phyloP scores from a whole-genome alignment of 2,113 vertebrate species.

The Gasterosteus nipponicus region DNA sequence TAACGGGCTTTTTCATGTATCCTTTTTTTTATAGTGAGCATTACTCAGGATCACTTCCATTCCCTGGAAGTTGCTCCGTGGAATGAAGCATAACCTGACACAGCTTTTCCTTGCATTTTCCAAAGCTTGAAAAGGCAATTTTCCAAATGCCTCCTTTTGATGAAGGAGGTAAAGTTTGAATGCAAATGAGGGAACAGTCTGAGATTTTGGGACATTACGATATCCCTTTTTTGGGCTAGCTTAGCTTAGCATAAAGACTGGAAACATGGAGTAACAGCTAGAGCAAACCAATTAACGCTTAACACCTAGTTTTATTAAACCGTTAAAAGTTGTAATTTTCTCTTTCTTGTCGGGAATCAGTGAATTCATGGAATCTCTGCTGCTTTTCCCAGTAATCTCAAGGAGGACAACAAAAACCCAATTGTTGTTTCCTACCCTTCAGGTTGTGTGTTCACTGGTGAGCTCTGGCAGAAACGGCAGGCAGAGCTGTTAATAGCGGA shows the following conservation, averaged over 20 bases:
- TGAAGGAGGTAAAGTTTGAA: slow-evolving; percentile 17
- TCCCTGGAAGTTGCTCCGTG: slow-evolving; percentile 48
- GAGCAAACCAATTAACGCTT: neutral
- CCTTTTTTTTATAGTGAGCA: slow-evolving; percentile 45
- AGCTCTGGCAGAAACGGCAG: neutral
- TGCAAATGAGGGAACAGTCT: neutral
- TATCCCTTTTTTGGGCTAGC: neutral
- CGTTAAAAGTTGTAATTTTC: neutral
- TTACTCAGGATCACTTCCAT: slow-evolving; percentile 28
- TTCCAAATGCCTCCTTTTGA: slow-evolving; percentile 44
- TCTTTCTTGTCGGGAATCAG: neutral
- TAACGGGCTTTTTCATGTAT: slow-evolving; percentile 31
- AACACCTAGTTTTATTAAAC: neutral
- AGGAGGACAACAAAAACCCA: neutral
- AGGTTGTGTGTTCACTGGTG: neutral
- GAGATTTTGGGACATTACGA: neutral
- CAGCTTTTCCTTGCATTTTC: slow-evolving; percentile 33
- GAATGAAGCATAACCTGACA: slow-evolving; percentile 36
- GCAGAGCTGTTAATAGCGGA: neutral
- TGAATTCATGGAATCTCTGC: neutral
- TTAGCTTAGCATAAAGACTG: slow-evolving; percentile 15
- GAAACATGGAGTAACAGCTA: neutral
- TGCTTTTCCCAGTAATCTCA: neutral
- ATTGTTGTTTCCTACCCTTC: neutral
- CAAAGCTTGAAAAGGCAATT: slow-evolving; percentile 14